Evolutionary conservation across 2,797 vertebrate species (phyloP), one percentile per base, ranked within the genome.

Genomic region (Oceanodroma leucorhoa): DNA sequence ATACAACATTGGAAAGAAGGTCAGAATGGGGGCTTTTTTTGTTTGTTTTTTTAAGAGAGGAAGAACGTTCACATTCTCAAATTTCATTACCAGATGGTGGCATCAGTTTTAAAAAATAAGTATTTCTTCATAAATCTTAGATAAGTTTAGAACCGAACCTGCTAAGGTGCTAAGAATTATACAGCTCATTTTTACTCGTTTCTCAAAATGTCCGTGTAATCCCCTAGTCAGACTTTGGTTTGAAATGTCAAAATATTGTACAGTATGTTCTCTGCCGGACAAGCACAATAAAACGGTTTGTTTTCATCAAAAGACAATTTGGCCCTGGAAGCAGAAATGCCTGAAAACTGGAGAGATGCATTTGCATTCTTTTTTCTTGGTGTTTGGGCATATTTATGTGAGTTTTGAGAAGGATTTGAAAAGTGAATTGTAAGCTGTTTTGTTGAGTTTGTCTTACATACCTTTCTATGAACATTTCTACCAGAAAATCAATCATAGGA

Each of bases 331-430:
- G 41, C 20, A 94, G 77, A 86, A 84, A 82, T 89, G 77, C 72
- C 76, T 91, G 45, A 87, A 93, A 79, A 81, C 40, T 7, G 11
- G 40, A 89, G 82, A 92, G 19, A 73, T 61, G n/a, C 5, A 76
- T 91, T 93, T 88, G 8, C 76, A 75, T 93, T 78, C 30, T 91
- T 95, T 96, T 86, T 85, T 88, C 72, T 80, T 58, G 24, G 5
- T 57, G 24, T 89, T 84, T 78, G 41, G 21, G 11, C 13, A 85
- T 18, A 89, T 95, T 89, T 91, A n/a, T 3, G 3, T 83, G 32
- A 71, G 11, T 76, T 90, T 90, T 87, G n/a, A 83, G 78, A 83
- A 57, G 38, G 6, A 12, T 24, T 87, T 84, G 29, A 67, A 81
- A 36, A 80, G 9, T 60, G 16, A 75, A 60, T 69, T 77, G n/a